Conservation (phyloP, 2,113 vertebrate genomes). For the Dipodomys merriami region DNA sequence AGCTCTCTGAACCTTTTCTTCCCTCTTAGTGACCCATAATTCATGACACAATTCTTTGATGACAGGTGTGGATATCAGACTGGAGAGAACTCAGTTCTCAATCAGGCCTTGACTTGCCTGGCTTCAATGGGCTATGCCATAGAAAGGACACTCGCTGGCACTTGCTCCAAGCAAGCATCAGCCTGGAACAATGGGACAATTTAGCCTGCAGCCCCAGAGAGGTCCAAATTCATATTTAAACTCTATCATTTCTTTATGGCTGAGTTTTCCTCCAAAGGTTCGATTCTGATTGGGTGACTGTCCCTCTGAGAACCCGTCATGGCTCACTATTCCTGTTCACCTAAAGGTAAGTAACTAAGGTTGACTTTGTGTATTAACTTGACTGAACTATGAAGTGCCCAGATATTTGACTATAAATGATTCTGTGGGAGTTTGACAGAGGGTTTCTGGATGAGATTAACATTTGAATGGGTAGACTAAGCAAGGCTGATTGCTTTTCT, state of each 20-base stretch:
- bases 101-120: background rate
- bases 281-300: background rate
- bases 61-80: background rate
- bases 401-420: background rate
- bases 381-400: background rate
- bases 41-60: background rate
- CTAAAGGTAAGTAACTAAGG: background rate
- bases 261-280: background rate
- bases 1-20: background rate
- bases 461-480: background rate
- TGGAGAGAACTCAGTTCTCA: background rate
- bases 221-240: background rate
- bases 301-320: background rate
- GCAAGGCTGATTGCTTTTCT: background rate
- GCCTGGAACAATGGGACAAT: background rate
- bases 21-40: background rate
- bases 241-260: background rate
- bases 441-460: background rate
- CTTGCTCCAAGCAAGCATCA: background rate
- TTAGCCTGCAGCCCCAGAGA: background rate
- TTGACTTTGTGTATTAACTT: background rate
- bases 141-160: background rate
- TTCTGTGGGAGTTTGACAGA: background rate
- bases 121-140: fast-evolving
- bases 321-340: background rate